phyloP scores from a whole-genome alignment of 2,888 invertebrate species.

The Neoitamus cyanurus region DNA sequence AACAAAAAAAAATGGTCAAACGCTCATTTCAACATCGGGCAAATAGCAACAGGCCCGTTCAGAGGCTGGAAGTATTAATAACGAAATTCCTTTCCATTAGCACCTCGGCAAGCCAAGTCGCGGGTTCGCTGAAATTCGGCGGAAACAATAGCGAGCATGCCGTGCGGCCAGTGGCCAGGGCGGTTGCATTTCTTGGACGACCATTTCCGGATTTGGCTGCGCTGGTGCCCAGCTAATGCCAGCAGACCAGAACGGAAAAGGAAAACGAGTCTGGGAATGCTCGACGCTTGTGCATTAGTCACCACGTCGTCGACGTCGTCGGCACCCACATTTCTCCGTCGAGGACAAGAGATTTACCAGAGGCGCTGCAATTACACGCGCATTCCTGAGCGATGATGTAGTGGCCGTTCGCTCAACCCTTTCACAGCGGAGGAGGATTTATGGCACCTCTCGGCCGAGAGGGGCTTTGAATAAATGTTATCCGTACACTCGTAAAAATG shows the following conservation, averaged over 20 bases:
- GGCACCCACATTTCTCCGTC: background rate
- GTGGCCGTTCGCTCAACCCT: conserved; percentile 1
- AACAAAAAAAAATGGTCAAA: background rate
- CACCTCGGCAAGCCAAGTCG: background rate
- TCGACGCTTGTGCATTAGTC: conserved; percentile 8
- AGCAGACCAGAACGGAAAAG: conserved; percentile 8
- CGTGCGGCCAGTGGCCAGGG: background rate
- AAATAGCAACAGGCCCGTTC: background rate
- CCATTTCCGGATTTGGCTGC: conserved; percentile 20
- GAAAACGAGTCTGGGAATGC: conserved; percentile 19
- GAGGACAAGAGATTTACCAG: background rate
- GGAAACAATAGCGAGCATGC: background rate
- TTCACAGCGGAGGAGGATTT: background rate
- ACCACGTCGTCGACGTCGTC: background rate
- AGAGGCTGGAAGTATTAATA: background rate
- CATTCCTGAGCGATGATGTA: conserved; percentile 26
- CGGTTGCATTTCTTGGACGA: background rate
- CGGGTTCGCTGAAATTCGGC: background rate
- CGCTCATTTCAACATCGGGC: background rate
- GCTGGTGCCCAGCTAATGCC: background rate
- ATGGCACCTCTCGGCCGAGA: background rate
- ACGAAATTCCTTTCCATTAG: background rate
- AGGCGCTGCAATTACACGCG: conserved; percentile 6
- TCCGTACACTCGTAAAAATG: background rate
- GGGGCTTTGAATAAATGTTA: background rate